These are phyloP conservation scores for Anser cygnoides DNA, from an alignment of 2,113 vertebrate species.

Conservation along the genomic window DNA sequence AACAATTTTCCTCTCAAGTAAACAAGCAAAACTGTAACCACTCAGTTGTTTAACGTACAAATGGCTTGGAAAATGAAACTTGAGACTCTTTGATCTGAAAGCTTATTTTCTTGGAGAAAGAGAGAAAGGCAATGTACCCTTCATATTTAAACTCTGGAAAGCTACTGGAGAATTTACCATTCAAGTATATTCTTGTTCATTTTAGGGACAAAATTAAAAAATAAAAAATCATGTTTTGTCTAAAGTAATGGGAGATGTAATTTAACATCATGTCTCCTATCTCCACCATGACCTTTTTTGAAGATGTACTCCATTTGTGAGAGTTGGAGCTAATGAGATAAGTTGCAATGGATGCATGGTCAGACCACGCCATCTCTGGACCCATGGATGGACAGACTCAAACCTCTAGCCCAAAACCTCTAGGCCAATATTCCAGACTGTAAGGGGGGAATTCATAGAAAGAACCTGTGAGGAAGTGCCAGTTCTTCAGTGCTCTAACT, in stretches of 20 bases:
- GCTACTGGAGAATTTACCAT: background rate
- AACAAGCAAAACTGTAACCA: background rate
- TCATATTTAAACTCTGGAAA: background rate
- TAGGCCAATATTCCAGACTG: background rate
- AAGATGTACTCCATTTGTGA: background rate
- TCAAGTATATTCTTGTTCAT: background rate
- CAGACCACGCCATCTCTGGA: background rate
- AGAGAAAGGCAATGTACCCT: background rate
- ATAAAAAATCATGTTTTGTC: background rate
- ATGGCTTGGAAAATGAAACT: background rate
- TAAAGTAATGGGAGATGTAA: background rate
- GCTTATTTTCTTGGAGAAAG: background rate
- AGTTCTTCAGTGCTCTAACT: background rate
- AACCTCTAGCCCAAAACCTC: background rate
- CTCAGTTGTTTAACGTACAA: background rate
- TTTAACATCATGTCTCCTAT: background rate
- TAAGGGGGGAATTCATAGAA: background rate
- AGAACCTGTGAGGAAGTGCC: background rate
- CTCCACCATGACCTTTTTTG: background rate
- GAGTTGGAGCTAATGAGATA: background rate
- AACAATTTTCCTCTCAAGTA: background rate
- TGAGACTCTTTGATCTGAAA: background rate
- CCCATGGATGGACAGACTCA: rapidly evolving
- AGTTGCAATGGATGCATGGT: background rate
- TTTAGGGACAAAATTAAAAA: background rate